A percentile compares a stretch with the other conserved stretches of the same genome.
Conservation (phyloP, 23 tunicate genomes). For the Oikopleura vanhoeffeni region DNA sequence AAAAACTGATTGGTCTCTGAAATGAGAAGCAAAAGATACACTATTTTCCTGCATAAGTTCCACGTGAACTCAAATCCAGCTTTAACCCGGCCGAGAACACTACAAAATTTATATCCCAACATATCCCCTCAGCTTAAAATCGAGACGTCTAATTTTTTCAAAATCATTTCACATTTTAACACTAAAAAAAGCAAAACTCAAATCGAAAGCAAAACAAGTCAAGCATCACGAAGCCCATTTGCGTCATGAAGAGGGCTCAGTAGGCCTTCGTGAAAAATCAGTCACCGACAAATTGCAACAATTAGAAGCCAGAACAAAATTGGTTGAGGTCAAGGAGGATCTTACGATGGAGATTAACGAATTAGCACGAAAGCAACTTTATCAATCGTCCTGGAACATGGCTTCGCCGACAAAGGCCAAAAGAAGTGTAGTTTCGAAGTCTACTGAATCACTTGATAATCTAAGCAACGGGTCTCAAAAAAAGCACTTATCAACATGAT, state of each 20-base stretch:
- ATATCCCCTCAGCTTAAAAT: too few species aligned
- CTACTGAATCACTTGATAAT: background rate
- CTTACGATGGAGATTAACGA: background rate
- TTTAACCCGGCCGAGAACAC: too few species aligned
- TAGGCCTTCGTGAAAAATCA: background rate
- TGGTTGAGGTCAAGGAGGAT: background rate
- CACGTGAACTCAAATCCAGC: too few species aligned
- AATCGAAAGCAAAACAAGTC: background rate
- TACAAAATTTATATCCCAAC: too few species aligned
- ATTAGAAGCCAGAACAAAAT: background rate
- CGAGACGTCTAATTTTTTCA: too few species aligned
- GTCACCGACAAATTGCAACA: background rate
- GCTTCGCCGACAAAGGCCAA: background rate
- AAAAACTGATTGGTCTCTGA: too few species aligned
- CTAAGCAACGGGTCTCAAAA: too few species aligned
- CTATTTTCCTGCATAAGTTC: too few species aligned
- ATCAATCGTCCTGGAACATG: background rate
- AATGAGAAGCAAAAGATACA: too few species aligned
- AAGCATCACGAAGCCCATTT: background rate
- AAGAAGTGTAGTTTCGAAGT: background rate
- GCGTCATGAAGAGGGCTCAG: conserved; percentile 9
- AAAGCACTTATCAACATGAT: too few species aligned
- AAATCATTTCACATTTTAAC: too few species aligned
- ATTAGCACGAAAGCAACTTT: background rate
- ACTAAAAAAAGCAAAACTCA: background rate